Evolutionary conservation across 2,113 vertebrate species (phyloP), one percentile per base, ranked within the genome.

Genomic region (Rhinogobius similis): DNA sequence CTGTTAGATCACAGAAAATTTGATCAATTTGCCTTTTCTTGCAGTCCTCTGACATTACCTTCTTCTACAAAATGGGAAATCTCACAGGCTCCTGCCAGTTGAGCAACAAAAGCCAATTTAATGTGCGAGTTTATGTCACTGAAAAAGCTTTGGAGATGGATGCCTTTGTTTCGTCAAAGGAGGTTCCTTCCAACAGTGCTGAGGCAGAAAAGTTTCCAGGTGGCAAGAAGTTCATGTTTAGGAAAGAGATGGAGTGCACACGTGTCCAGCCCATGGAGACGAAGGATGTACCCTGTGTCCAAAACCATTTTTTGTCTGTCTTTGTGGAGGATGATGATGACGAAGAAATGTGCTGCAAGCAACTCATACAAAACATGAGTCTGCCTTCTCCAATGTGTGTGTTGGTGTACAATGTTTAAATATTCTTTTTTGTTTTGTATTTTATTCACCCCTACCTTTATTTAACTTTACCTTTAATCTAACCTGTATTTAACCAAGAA

Each of bases 301-400:
- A 73, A 0, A 2, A 68, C 0, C 75, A 72, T 21, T 84, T 74
- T 13, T 52, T 92, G 64, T 88, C 89, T 1, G 43, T 87, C 68
- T 88, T 90, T 1, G 68, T 89, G 41, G 88, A 92, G 77, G 87
- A 87, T 6, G 87, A 81, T 12, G 80, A 87, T 0, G 77, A 91
- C 5, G 67, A 79, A 20, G 74, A 72, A 2, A 46, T 90, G 41
- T 88, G 85, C 3, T 67, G 27, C 62, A 90, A 85, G 23, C 68
- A 85, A 18, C 68, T 91, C 48, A 26, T 81, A 12, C 65, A 72
- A 46, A 87, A 83, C 72, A 74, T 88, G 84, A 38, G 4, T 3
- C 44, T 86, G 36, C 43, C 55, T 0, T 46, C 64, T 41, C 70
- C 68, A 0, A 1, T 80, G 0, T 65, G 79, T 4, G 55, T 90